Evolutionary conservation across 2,797 vertebrate species (phyloP).

Genomic region (Cuculus canorus): DNA sequence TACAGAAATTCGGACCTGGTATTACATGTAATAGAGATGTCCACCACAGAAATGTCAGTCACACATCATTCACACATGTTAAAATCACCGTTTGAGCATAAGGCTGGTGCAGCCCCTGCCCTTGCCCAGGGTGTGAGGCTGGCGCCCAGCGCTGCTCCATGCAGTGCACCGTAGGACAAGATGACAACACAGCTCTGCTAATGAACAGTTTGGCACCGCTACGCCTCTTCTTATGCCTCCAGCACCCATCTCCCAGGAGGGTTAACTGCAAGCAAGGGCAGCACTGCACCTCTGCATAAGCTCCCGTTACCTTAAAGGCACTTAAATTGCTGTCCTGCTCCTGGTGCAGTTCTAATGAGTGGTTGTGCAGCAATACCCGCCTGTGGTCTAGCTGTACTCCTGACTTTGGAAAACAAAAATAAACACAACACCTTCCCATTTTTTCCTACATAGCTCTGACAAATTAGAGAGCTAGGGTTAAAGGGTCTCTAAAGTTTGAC

Average conservation of each 20-base stretch:
- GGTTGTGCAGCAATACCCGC: background rate
- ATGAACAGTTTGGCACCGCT: background rate
- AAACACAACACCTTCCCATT: background rate
- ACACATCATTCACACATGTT: rapidly evolving
- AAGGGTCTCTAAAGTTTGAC: background rate
- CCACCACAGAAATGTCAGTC: background rate
- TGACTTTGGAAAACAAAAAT: background rate
- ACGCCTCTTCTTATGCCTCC: rapidly evolving
- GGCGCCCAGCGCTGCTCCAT: background rate
- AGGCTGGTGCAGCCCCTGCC: background rate
- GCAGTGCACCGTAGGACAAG: background rate
- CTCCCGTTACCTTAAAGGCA: background rate
- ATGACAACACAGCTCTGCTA: background rate
- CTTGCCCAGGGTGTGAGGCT: rapidly evolving
- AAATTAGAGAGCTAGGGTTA: background rate
- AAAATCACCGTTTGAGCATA: background rate
- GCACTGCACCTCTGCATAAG: background rate
- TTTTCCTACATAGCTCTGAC: background rate
- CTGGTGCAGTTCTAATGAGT: background rate
- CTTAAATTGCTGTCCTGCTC: background rate
- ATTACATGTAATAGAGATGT: background rate
- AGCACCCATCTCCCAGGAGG: no score
- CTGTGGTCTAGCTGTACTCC: background rate
- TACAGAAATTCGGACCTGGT: background rate
- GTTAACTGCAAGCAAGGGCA: background rate